Conservation (phyloP, 2,888 invertebrate species). For the Agapostemon virescens region DNA sequence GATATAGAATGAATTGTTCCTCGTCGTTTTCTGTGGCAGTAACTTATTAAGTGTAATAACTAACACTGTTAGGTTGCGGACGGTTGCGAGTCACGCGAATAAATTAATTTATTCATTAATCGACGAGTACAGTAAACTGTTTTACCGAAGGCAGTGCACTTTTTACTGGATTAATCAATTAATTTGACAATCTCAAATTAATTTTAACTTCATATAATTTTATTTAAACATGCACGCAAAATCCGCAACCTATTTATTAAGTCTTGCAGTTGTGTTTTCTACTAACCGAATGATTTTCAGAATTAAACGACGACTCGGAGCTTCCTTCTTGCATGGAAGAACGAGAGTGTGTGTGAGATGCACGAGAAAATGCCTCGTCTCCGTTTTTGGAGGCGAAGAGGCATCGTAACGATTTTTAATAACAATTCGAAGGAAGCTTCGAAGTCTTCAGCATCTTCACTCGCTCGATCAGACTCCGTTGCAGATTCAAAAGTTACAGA, state of each 20-base stretch:
- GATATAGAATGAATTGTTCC: not conserved
- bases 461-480: constrained; percentile 25
- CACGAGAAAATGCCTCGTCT: not conserved
- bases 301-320: constrained; percentile 12
- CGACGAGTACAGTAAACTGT: not conserved
- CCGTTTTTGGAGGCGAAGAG: not conserved
- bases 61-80: not conserved
- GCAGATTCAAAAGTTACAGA: constrained; percentile 28
- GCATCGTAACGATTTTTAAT: not conserved
- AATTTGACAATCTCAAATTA: too few species aligned
- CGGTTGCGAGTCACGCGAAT: not conserved
- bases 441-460: too few species aligned
- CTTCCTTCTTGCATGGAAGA: constrained; percentile 39
- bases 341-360: not conserved
- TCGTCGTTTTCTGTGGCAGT: not conserved
- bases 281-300: constrained; percentile 37
- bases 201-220: too few species aligned
- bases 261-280: constrained; percentile 16
- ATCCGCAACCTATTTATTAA: constrained; percentile 13
- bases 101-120: not conserved
- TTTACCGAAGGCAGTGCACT: too few species aligned
- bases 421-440: constrained; percentile 42
- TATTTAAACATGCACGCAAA: not conserved
- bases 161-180: too few species aligned
- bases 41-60: constrained; percentile 3